phyloP scores from a whole-genome alignment of 1,140 invertebrate genomes.

The Philaenus spumarius region DNA sequence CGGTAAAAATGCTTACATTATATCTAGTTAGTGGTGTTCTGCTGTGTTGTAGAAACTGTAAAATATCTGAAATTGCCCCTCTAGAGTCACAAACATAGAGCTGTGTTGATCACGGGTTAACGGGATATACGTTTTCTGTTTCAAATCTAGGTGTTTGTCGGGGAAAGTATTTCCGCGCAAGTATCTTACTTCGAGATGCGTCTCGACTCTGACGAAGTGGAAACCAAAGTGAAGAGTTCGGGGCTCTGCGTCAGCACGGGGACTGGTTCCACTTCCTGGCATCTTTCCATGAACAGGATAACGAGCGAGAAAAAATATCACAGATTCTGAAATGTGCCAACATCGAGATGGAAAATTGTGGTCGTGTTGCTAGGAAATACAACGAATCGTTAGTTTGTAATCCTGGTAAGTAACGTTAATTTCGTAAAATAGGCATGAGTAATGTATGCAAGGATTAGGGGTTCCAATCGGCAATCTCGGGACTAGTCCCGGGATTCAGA shows the following conservation, averaged over 20 bases:
- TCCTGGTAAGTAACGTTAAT: conserved; percentile 56
- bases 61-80: too few species aligned
- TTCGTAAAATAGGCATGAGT: too few species aligned
- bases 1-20: too few species aligned
- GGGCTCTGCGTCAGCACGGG: conserved; percentile 94
- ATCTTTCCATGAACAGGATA: conserved; percentile 90
- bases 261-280: conserved; percentile 97
- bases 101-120: too few species aligned
- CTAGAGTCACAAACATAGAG: too few species aligned
- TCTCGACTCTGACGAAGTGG: conserved; percentile 48
- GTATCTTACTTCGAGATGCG: conserved; percentile 85
- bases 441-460: too few species aligned
- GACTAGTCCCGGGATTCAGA: too few species aligned
- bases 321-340: conserved; percentile 54
- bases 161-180: conserved; percentile 87
- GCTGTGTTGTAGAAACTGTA: too few species aligned
- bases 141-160: conserved; percentile 98
- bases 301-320: conserved; percentile 65
- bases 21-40: too few species aligned
- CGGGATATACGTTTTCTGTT: too few species aligned
- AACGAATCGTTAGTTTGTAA: conserved; percentile 79
- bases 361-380: conserved; percentile 61
- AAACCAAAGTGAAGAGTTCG: conserved; percentile 84
- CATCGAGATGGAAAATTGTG: background rate
- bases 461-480: too few species aligned